phyloP scores from a whole-genome alignment of 2,113 vertebrate species.

The Ciconia stormi region DNA sequence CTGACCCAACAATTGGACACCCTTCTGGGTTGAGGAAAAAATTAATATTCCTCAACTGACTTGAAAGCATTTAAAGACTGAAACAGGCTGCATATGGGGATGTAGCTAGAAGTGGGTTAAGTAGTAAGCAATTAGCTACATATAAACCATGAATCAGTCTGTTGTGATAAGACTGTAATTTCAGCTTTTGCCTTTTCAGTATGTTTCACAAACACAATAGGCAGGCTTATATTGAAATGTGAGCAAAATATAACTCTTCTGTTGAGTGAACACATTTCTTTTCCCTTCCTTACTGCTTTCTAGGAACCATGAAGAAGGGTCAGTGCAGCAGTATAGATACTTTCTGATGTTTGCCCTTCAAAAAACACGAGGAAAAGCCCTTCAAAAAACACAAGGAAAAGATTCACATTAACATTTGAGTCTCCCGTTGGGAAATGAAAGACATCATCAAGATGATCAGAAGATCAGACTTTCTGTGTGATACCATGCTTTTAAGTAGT shows the following conservation, averaged over 20 bases:
- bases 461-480: neutral
- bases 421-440: neutral
- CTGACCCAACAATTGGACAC: constrained; percentile 2
- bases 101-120: constrained; percentile 26
- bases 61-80: neutral
- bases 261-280: neutral
- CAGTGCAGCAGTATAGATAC: neutral
- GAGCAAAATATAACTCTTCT: neutral
- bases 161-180: constrained; percentile 28
- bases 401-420: neutral
- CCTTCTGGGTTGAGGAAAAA: neutral
- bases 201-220: neutral
- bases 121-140: constrained; percentile 22
- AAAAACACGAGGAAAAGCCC: neutral
- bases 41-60: neutral
- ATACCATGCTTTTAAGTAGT: neutral
- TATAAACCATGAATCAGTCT: constrained; percentile 28
- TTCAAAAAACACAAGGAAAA: neutral
- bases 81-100: neutral
- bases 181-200: constrained; percentile 26
- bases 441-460: neutral
- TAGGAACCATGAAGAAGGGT: neutral
- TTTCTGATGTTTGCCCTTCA: neutral
- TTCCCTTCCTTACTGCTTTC: neutral
- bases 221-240: constrained; percentile 2